Conservation (phyloP, 2,797 vertebrate genomes). For the Hirundo rustica region DNA sequence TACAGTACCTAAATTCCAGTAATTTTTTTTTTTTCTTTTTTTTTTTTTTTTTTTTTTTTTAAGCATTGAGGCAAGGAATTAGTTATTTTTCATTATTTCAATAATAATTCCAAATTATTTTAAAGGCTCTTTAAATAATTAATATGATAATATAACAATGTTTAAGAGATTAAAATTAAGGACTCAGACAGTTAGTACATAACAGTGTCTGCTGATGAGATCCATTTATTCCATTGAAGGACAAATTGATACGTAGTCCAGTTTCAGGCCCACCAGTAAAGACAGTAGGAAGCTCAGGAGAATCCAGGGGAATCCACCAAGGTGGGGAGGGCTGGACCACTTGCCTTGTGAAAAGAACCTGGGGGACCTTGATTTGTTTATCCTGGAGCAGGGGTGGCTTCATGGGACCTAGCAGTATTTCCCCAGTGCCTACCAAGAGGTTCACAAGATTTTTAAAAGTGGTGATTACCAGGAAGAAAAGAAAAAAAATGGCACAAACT, state of each 20-base stretch:
- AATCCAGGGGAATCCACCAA: not conserved
- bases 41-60: not conserved
- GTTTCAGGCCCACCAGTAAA: not conserved
- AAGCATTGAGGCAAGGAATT: not conserved
- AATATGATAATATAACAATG: not conserved
- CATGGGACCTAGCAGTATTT: not conserved
- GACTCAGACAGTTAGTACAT: not conserved
- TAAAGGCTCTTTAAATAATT: not conserved
- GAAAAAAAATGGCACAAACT: not conserved
- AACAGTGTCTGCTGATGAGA: not conserved
- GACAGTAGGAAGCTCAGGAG: not conserved
- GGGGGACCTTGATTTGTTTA: not conserved
- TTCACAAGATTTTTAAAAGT: not conserved
- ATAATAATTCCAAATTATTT: not conserved
- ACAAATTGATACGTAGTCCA: not conserved
- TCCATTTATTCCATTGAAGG: not conserved
- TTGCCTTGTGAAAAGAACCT: not conserved
- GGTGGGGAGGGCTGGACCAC: not conserved
- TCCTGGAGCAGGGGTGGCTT: not conserved
- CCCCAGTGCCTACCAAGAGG: not conserved
- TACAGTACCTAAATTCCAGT: not conserved
- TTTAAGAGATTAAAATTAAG: not conserved
- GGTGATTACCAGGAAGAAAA: not conserved
- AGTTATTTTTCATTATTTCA: not conserved
- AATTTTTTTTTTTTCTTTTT: not conserved